Evolutionary conservation across 2,888 invertebrate species (phyloP), one percentile per base, ranked within the genome.

Genomic region (Agriotes lineatus): DNA sequence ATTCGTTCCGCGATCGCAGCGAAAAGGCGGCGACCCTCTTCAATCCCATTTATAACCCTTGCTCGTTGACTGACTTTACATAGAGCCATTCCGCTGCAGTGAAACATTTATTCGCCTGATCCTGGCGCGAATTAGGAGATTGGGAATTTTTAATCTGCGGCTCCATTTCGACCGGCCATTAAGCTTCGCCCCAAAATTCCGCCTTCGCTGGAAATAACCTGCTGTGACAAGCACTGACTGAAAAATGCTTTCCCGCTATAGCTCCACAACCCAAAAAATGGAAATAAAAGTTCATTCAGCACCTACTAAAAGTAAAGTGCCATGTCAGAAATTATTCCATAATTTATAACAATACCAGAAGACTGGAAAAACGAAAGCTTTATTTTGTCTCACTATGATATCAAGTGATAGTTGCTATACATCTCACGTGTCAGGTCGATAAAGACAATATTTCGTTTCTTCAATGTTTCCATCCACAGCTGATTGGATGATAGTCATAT

Each of bases 11-110:
- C 20, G 10, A 45, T 45, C 45, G n/a, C 19, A 16, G 6, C 45
- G 20, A 45, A 45, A 45, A 45, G 45, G 20, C n/a, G 45, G 16
- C 45, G 45, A 20, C 45, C 45, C 45, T 45, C 45, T 45, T 45
- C 45, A 19, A 45, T 2, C 45, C n/a, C 45, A 45, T 45, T 45
- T 45, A 45, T 45, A 45, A 45, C 9, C 20, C 20, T 20, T 45
- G 45, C 45, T 45, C 10, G 45, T 45, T 20, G 45, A 20, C 19
- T 45, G 45, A 45, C 20, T 45, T 20, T 45, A 45, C 42, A 42
- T 42, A 18, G 16, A 16, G 7, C 42, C 14, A 42, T 42, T 42
- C 18, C 42, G 16, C 16, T 42, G 18, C 16, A 14, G 42, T 42
- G 42, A 42, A 42, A 42, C 16, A 42, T 42, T 42, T 42, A 42